Evolutionary conservation across 2,113 vertebrate genomes (phyloP).

Genomic region (Amblyornis subalaris): DNA sequence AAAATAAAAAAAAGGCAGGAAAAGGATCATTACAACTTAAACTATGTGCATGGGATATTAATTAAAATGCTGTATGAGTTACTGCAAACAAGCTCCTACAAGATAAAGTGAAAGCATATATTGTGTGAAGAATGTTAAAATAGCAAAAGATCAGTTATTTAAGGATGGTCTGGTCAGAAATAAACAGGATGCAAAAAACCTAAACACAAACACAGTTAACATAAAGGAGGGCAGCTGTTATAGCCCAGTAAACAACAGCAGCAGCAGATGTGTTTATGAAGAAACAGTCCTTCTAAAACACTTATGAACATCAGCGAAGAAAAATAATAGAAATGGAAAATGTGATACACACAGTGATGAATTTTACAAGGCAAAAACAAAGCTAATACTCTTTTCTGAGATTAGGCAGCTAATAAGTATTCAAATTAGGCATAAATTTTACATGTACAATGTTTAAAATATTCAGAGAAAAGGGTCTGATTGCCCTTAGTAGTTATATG

Average conservation of each 20-base stretch:
- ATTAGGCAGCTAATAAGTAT: conserved; percentile 98
- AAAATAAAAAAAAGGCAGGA: not conserved
- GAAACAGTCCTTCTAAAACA: conserved; percentile 79
- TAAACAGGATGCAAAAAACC: conserved; percentile 73
- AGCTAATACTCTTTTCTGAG: conserved; percentile 87
- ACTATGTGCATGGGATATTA: conserved; percentile 12
- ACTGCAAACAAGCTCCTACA: not conserved
- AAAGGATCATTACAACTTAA: conserved; percentile 34
- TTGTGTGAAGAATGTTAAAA: not conserved
- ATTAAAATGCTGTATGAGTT: conserved; percentile 19
- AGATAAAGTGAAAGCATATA: not conserved
- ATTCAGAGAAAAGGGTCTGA: conserved; percentile 96
- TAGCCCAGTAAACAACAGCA: conserved; percentile 78
- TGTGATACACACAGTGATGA: conserved; percentile 80
- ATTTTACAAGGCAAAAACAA: conserved; percentile 91
- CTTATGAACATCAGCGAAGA: conserved; percentile 63
- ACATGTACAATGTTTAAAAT: conserved; percentile 98
- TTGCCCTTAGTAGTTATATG: conserved; percentile 93
- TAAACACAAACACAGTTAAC: conserved; percentile 59
- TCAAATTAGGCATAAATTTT: conserved; percentile 99
- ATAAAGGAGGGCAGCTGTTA: conserved; percentile 70
- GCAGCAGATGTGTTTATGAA: conserved; percentile 79
- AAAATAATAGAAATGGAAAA: conserved; percentile 74
- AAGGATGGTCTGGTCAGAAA: conserved; percentile 66
- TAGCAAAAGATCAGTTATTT: conserved; percentile 41